phyloP scores from a whole-genome alignment of 2,797 vertebrate genomes.

The Myotis pilosus region DNA sequence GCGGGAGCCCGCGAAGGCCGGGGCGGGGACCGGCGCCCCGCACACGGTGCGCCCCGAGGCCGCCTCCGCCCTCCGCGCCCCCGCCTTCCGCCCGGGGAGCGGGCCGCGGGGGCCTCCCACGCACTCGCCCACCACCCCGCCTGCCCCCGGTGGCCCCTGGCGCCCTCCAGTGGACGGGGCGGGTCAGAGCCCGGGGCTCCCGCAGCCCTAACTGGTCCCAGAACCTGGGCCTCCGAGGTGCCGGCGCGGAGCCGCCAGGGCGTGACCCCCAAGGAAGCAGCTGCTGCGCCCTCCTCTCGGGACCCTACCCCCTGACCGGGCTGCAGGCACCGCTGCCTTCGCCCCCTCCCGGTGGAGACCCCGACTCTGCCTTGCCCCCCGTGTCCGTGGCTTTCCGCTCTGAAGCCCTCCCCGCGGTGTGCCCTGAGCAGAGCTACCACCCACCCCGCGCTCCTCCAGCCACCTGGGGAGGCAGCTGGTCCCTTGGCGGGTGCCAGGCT shows the following conservation, averaged over 20 bases:
- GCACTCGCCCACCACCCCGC: fast-evolving
- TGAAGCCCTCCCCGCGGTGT: not conserved
- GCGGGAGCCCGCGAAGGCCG: not conserved
- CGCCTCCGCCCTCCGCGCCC: not conserved
- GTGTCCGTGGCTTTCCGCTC: too few species aligned
- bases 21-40: not conserved
- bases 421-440: fast-evolving
- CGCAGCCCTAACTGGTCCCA: not conserved
- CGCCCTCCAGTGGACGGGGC: too few species aligned
- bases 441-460: too few species aligned
- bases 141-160: not conserved
- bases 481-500: not conserved
- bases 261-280: too few species aligned
- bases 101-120: not conserved
- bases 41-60: not conserved
- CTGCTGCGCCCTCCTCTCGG: too few species aligned
- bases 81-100: not conserved
- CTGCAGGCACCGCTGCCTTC: not conserved
- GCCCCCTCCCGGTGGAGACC: fast-evolving
- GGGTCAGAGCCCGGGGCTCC: not conserved
- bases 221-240: not conserved
- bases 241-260: not conserved
- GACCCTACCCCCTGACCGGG: not conserved
- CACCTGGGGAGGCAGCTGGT: not conserved
- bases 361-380: not conserved